Conservation (phyloP, 2,113 vertebrate species). For the Leptocoma aspasia region DNA sequence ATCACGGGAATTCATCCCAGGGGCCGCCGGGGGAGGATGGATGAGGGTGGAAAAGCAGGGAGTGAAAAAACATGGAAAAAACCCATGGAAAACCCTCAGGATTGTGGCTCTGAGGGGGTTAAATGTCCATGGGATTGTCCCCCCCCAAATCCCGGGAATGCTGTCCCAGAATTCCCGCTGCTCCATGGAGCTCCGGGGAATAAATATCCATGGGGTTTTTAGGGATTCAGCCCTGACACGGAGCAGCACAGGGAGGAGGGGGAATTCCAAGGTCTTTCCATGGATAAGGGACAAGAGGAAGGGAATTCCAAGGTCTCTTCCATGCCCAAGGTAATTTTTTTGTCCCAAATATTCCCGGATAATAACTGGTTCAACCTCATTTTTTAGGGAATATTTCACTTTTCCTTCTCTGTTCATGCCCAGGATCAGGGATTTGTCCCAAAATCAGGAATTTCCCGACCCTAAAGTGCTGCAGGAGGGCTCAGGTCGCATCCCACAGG, state of each 20-base stretch:
- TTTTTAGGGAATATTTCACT: not conserved
- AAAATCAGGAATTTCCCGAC: rapidly evolving
- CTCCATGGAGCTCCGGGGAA: rapidly evolving
- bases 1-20: constrained; percentile 36
- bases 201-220: rapidly evolving
- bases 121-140: not conserved
- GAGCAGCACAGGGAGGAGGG: not conserved
- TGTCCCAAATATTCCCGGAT: not conserved
- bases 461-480: not conserved
- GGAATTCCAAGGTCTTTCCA: not conserved
- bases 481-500: rapidly evolving
- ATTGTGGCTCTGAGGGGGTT: not conserved
- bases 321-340: not conserved
- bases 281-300: not conserved
- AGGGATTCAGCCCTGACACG: not conserved
- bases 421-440: not conserved
- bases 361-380: rapidly evolving
- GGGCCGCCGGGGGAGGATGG: not conserved
- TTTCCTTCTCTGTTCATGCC: not conserved
- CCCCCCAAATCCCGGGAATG: not conserved
- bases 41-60: constrained; percentile 10
- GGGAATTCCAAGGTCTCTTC: not conserved
- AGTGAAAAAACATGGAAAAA: not conserved
- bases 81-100: not conserved
- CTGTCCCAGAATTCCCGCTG: not conserved